A percentile compares a stretch with the other conserved stretches of the same genome.
Evolutionary conservation across 2,113 vertebrate species (phyloP).

Genomic region (Etia nguti): DNA sequence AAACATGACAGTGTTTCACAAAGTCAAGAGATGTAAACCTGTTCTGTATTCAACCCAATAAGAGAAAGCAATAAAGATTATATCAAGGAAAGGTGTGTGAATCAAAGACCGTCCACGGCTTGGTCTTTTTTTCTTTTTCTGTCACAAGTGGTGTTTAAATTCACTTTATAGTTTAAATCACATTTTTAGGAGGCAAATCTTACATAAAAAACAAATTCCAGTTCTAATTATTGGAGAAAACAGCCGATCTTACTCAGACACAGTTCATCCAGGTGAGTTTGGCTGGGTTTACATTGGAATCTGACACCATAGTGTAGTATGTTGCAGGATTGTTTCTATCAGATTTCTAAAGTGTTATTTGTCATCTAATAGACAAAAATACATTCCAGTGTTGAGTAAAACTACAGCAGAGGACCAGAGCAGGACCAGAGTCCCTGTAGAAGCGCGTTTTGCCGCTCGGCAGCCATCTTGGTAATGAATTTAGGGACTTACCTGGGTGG

Average conservation of each 20-base stretch:
- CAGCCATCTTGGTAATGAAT: too few relatives aligned
- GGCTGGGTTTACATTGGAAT: background rate
- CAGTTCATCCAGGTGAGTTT: background rate
- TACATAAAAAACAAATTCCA: background rate
- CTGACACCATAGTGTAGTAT: accelerated
- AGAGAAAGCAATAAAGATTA: slow-evolving; percentile 92
- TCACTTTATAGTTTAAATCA: background rate
- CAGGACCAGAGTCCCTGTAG: background rate
- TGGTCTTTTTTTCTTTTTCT: background rate
- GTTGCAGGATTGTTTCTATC: background rate
- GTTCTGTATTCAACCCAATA: slow-evolving; percentile 91
- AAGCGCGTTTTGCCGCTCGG: background rate
- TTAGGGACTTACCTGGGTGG: background rate
- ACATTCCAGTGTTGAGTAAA: background rate
- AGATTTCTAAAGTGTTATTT: background rate
- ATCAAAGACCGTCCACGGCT: slow-evolving; percentile 3
- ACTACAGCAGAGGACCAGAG: background rate
- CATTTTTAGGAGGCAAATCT: background rate
- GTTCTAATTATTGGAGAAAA: background rate
- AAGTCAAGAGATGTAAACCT: slow-evolving; percentile 84
- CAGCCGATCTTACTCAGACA: background rate
- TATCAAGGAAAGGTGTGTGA: slow-evolving; percentile 74
- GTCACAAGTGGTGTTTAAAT: background rate
- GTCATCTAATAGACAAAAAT: background rate
- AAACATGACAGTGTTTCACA: slow-evolving; percentile 65